Base-by-base conservation (phyloP, 2,888 invertebrate species). In the Fissipunctia ypsillon region DNA sequence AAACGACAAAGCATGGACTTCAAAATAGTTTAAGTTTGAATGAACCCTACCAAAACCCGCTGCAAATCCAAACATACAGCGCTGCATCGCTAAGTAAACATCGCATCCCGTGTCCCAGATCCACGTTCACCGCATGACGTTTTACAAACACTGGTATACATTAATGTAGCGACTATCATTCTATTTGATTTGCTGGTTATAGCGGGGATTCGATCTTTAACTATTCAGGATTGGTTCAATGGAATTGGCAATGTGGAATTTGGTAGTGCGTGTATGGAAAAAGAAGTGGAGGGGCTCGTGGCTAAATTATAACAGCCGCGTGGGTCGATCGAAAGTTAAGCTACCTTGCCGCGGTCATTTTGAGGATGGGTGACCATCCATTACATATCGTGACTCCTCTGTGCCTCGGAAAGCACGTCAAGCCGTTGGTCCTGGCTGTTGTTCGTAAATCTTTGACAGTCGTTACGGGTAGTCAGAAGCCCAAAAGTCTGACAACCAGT, bases 111-210 rank as follows among this genome's bases (percentile, higher is more conserved):
- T 78, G 87, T 66, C 74, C 87, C 54, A 84, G 72, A 72, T 85
- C 60, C n/a, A 41, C 86, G 81, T 74, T 75, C 63, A 50, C 76
- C 87, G 71, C 66, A 87, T 86, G 85, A 67, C 84, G 81, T 73
- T 86, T 74, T 74, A 76, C 82, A 67, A 80, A 83, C 64, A 80
- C 43, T 56, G 19, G 56, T 79, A 43, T 43, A 73, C n/a, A n/a
- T n/a, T 68, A 57, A 65, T 73, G 43, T 57, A 66, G 38, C 7
- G 7, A 41, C 57, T 83, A 56, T 78, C 59, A 80, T 83, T 38
- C 31, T 69, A 25, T 80, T 80, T 83, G 80, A 69, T 66, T 69
- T 38, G 12, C 38, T 69, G 28, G 56, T 66, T 73, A 66, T 57
- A 66, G 50, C 14, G 3, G 16, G 19, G 22, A 50, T 31, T 41